Evolutionary conservation across 2,797 vertebrate species (phyloP).

Genomic region (Pipistrellus kuhlii): DNA sequence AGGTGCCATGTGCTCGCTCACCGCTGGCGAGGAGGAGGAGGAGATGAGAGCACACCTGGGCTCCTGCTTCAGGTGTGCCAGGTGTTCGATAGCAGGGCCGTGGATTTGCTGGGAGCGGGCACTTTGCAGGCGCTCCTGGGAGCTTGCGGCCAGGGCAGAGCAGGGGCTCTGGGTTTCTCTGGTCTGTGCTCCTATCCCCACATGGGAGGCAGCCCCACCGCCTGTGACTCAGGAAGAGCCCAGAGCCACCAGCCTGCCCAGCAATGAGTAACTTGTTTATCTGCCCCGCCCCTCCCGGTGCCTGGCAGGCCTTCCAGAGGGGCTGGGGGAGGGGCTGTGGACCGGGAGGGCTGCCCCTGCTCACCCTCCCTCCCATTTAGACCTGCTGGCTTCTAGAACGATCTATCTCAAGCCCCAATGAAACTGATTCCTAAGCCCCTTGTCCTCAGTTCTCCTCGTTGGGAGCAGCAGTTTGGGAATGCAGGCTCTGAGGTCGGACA

Average conservation of each 20-base stretch:
- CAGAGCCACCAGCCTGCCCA: background rate
- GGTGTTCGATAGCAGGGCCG: background rate
- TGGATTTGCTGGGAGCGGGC: background rate
- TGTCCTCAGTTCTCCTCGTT: background rate
- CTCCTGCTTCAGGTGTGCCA: too few relatives aligned
- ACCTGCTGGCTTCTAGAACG: background rate
- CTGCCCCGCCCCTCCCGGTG: constrained; percentile 29
- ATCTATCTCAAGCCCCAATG: background rate
- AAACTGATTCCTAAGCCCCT: background rate
- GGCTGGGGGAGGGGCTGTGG: background rate
- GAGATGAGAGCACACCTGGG: too few relatives aligned
- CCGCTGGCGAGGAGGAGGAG: background rate
- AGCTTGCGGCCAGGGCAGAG: rapidly evolving
- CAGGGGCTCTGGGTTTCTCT: background rate
- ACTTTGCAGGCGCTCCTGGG: background rate
- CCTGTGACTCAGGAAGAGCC: background rate
- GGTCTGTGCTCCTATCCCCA: background rate
- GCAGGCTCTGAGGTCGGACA: background rate
- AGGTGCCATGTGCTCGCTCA: background rate
- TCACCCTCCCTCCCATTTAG: background rate
- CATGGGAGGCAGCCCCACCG: background rate
- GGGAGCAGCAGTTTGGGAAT: background rate
- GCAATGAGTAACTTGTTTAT: constrained; percentile 80
- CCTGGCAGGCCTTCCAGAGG: constrained; percentile 59
- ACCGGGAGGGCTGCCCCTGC: background rate